These are phyloP conservation scores for Nomia melanderi DNA, from an alignment of 1,140 invertebrate species.

Conservation along the genomic window DNA sequence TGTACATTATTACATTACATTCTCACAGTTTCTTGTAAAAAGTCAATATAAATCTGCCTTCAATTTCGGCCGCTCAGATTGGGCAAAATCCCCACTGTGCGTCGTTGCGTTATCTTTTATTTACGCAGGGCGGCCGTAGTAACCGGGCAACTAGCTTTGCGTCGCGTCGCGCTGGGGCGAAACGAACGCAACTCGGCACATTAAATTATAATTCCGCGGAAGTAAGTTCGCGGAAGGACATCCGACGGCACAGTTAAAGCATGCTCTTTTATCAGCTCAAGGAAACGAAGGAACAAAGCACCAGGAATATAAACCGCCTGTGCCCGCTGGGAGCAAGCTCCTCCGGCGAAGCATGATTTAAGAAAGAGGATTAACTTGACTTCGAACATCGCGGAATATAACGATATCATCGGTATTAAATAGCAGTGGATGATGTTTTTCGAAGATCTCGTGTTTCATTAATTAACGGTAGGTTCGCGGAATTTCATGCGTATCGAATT, in stretches of 20 bases:
- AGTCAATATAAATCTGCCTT: no score
- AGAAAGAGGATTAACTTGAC: background rate
- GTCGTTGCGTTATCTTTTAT: background rate
- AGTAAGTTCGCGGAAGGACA: background rate
- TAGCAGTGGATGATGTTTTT: no score
- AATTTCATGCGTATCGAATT: no score
- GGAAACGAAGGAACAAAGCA: background rate
- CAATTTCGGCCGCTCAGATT: no score
- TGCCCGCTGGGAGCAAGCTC: background rate
- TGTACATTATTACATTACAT: no score
- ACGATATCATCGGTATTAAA: no score
- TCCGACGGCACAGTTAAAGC: background rate
- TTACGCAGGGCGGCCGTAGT: background rate
- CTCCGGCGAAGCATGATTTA: background rate
- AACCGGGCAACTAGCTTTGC: background rate
- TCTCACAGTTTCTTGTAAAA: no score
- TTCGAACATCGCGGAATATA: no score
- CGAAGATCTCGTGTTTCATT: no score
- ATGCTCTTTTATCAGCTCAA: background rate
- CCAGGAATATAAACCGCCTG: background rate
- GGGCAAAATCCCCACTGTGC: no score
- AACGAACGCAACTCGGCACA: background rate
- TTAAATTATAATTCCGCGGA: conserved; percentile 2
- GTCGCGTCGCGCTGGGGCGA: background rate
- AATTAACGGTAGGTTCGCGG: no score